phyloP scores from a whole-genome alignment of 2,113 vertebrate genomes.

The Alligator mississippiensis region DNA sequence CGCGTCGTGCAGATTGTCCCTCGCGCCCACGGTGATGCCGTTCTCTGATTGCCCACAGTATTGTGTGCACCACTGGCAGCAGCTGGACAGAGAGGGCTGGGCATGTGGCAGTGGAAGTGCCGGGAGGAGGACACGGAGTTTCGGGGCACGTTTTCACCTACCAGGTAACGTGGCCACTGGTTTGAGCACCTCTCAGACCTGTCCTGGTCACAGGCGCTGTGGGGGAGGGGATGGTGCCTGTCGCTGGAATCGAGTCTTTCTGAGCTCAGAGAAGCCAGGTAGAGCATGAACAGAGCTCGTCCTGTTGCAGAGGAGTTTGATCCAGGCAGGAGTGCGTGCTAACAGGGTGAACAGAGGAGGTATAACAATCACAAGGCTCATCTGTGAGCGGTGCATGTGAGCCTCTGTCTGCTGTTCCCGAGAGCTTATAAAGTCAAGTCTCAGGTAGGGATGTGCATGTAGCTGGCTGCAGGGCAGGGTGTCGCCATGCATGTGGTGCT shows the following conservation, averaged over 20 bases:
- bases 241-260: not conserved
- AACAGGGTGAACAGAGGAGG: not conserved
- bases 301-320: not conserved
- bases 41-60: constrained; percentile 79
- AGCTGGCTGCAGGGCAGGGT: too few species aligned
- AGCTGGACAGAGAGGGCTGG: constrained; percentile 84
- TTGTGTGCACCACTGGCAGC: constrained; percentile 87
- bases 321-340: not conserved
- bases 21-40: not conserved
- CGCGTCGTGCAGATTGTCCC: not conserved
- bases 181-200: not conserved
- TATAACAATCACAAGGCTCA: not conserved
- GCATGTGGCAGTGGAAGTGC: constrained; percentile 85
- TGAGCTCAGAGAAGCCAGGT: not conserved
- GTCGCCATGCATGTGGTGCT: too few species aligned
- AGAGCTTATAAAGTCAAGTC: too few species aligned
- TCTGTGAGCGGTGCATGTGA: too few species aligned
- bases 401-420: too few species aligned
- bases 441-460: too few species aligned
- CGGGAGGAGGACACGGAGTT: constrained; percentile 84
- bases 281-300: not conserved
- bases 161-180: constrained; percentile 80
- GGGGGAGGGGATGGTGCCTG: too few species aligned
- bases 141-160: constrained; percentile 91
- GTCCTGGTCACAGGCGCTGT: not conserved